Conservation (phyloP, 2,888 invertebrate genomes). For the Rhorus exstirpatorius region DNA sequence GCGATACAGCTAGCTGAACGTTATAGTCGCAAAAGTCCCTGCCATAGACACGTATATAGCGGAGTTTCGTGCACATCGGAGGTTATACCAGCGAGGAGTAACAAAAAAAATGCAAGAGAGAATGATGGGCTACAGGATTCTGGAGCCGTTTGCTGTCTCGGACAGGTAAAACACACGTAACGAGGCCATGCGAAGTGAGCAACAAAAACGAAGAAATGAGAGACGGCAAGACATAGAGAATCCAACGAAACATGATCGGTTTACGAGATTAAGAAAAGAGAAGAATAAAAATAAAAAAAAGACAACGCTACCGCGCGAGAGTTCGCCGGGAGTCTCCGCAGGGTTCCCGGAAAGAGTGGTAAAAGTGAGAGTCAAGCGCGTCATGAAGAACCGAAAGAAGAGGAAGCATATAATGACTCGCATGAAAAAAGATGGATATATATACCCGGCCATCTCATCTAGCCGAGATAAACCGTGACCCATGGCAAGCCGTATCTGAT, state of each 20-base stretch:
- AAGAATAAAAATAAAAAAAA: slow-evolving; percentile 44
- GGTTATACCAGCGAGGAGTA: slow-evolving; percentile 5
- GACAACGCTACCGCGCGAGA: slow-evolving; percentile 78
- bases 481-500: slow-evolving; percentile 79
- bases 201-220: slow-evolving; percentile 44
- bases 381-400: slow-evolving; percentile 32
- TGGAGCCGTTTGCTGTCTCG: background rate
- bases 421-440: slow-evolving; percentile 75
- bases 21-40: slow-evolving; percentile 3
- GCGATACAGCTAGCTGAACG: slow-evolving; percentile 3
- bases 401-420: slow-evolving; percentile 18
- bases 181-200: slow-evolving; percentile 77
- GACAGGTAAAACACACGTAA: slow-evolving; percentile 71
- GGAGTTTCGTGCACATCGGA: background rate
- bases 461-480: slow-evolving; percentile 78
- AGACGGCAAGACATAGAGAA: slow-evolving; percentile 65
- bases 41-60: background rate
- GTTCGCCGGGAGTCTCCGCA: slow-evolving; percentile 76
- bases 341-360: slow-evolving; percentile 81
- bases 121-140: background rate
- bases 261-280: slow-evolving; percentile 76
- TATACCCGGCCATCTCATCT: slow-evolving; percentile 80
- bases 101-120: slow-evolving; percentile 14
- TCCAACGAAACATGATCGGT: slow-evolving; percentile 79
- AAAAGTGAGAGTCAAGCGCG: slow-evolving; percentile 54